Conservation (phyloP, 2,113 vertebrate genomes). For the Erinaceus europaeus region DNA sequence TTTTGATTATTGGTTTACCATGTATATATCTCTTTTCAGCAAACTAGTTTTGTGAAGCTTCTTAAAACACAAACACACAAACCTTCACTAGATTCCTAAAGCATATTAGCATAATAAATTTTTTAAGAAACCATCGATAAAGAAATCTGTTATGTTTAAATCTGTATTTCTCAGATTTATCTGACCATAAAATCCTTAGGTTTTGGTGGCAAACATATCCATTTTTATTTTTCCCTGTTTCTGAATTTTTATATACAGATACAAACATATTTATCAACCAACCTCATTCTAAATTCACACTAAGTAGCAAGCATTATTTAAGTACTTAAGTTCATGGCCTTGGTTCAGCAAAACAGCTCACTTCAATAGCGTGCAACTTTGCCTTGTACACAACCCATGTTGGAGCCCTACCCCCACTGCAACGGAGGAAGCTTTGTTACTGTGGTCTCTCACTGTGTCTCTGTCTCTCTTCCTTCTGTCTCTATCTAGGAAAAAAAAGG, state of each 20-base stretch:
- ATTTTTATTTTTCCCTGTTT: background rate
- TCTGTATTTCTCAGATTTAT: background rate
- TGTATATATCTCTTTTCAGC: background rate
- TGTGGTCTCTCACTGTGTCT: too few species aligned
- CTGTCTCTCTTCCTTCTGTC: too few species aligned
- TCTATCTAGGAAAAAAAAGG: too few species aligned
- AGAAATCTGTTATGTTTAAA: slow-evolving; percentile 14
- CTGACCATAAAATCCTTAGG: background rate
- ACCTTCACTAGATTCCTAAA: background rate
- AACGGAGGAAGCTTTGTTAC: too few species aligned
- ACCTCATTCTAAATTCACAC: background rate
- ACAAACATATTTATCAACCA: background rate
- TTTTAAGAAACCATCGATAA: background rate
- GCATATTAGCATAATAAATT: background rate
- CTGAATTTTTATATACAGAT: background rate
- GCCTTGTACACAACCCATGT: too few species aligned
- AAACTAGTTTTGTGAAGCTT: background rate
- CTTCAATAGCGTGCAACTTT: too few species aligned
- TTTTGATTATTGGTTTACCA: background rate
- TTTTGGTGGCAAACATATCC: background rate
- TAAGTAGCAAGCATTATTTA: background rate
- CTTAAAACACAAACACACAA: background rate
- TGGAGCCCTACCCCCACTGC: too few species aligned
- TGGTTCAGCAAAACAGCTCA: too few species aligned
- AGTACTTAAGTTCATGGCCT: slow-evolving; percentile 22